Percentiles rank a stretch among this genome's conserved stretches.
Evolutionary conservation across 2,888 invertebrate genomes (phyloP).

Genomic region (Choristoneura rosaceana): DNA sequence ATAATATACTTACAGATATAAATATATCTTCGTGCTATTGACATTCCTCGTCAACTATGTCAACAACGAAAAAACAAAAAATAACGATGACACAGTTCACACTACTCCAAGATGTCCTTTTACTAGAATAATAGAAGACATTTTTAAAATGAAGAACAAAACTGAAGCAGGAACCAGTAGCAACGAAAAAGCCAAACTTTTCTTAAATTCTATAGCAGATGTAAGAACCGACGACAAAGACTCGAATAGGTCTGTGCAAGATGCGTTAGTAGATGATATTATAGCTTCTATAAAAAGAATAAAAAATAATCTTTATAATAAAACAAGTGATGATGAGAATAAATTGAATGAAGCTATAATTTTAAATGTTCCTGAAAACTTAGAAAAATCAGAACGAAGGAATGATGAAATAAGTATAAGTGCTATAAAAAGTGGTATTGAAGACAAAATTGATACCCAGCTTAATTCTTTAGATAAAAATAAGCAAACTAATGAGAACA

Average conservation of each 20-base stretch:
- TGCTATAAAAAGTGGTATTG: constrained; percentile 71
- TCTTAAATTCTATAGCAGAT: constrained; percentile 85
- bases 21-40: constrained; percentile 58
- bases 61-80: constrained; percentile 49
- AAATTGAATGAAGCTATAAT: constrained; percentile 76
- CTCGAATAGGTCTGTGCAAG: constrained; percentile 62
- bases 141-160: constrained; percentile 72
- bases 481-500: constrained; percentile 37
- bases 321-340: constrained; percentile 53
- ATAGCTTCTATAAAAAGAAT: constrained; percentile 79
- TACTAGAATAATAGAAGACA: constrained; percentile 76
- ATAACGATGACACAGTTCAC: constrained; percentile 44
- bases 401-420: constrained; percentile 48
- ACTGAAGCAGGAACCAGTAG: constrained; percentile 57
- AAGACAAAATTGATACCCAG: constrained; percentile 64
- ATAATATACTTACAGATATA: constrained; percentile 60
- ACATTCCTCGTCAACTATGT: constrained; percentile 49
- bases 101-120: constrained; percentile 72
- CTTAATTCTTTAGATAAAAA: constrained; percentile 44
- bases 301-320: constrained; percentile 68
- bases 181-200: constrained; percentile 83
- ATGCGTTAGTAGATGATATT: constrained; percentile 73
- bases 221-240: constrained; percentile 59
- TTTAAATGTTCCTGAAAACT: constrained; percentile 55
- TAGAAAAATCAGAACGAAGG: constrained; percentile 47